Percentiles rank a stretch among this genome's conserved stretches.
Evolutionary conservation across 2,888 invertebrate species (phyloP).

Genomic region (Cordilura impudica): DNA sequence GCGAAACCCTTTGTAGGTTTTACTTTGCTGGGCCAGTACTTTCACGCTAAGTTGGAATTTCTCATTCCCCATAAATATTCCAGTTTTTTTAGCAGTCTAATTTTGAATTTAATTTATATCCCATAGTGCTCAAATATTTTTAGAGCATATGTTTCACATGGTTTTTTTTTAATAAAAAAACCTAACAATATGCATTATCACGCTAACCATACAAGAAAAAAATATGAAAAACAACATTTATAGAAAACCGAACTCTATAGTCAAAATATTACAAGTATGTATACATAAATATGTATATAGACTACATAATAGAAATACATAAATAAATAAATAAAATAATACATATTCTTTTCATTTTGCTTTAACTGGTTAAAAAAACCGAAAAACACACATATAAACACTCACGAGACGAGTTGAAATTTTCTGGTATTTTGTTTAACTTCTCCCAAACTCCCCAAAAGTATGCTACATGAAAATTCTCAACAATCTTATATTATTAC

Average conservation of each 20-base stretch:
- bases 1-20: too few relatives aligned
- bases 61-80: too few relatives aligned
- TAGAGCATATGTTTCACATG: not conserved
- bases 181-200: constrained; percentile 32
- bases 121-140: not conserved
- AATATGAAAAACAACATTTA: not conserved
- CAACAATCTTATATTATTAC: constrained; percentile 33
- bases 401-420: too few relatives aligned
- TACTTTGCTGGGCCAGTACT: too few relatives aligned
- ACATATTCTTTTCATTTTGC: not conserved
- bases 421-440: constrained; percentile 12
- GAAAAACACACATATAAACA: not conserved
- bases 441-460: constrained; percentile 35
- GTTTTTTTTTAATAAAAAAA: not conserved
- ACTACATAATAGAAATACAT: too few relatives aligned
- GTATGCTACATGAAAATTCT: constrained; percentile 34
- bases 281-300: too few relatives aligned
- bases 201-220: not conserved
- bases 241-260: not conserved
- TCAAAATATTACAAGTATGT: too few relatives aligned
- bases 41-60: too few relatives aligned
- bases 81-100: too few relatives aligned
- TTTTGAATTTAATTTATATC: too few relatives aligned
- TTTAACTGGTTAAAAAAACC: not conserved
- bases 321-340: too few relatives aligned